Conservation (phyloP, 2,113 vertebrate genomes). For the Otus sunia region DNA sequence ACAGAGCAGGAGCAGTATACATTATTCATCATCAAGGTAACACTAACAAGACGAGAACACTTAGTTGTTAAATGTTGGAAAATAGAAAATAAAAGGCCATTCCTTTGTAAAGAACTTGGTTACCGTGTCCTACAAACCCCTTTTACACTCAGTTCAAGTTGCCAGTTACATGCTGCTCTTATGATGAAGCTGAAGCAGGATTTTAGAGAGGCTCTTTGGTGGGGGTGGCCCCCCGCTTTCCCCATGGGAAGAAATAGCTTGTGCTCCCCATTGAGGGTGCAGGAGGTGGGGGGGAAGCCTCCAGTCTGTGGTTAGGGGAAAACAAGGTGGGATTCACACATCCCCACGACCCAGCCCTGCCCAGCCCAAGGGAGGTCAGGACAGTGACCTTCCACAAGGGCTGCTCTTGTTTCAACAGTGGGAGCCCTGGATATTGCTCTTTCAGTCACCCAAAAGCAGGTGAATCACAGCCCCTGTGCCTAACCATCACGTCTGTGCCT, state of each 20-base stretch:
- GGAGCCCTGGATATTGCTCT: background rate
- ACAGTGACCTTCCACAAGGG: background rate
- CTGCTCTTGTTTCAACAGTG: background rate
- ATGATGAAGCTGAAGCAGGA: background rate
- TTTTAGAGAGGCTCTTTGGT: background rate
- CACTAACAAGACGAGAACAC: background rate
- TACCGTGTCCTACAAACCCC: background rate
- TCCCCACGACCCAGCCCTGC: background rate
- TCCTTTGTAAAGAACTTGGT: background rate
- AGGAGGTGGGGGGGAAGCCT: background rate
- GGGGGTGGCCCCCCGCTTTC: accelerated
- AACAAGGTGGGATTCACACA: background rate
- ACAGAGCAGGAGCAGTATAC: background rate
- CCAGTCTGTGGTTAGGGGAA: background rate
- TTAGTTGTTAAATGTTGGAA: background rate
- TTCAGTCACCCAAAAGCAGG: background rate
- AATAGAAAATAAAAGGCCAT: background rate
- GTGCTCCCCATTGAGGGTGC: background rate
- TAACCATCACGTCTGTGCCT: background rate
- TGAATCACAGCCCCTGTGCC: background rate
- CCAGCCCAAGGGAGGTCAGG: background rate
- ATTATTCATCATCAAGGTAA: conserved; percentile 42
- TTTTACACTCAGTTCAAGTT: background rate
- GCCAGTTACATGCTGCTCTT: too few relatives aligned
- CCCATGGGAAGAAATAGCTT: background rate